phyloP scores from a whole-genome alignment of 37 sponge, comb jelly and placozoan genomes.

The Theonella swinhoei region DNA sequence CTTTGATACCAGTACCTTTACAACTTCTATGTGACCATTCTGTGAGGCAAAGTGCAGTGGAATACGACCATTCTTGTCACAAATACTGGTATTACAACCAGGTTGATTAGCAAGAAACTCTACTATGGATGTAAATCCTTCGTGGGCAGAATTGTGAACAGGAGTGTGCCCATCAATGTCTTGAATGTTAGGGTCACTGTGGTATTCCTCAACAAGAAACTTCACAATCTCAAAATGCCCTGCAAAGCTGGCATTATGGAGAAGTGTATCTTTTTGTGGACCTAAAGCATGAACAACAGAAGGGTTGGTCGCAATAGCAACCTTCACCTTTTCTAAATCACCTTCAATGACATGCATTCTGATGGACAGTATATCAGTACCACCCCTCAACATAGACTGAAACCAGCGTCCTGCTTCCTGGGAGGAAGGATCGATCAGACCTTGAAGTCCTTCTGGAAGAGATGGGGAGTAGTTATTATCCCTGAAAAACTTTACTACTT shows the following conservation, averaged over 20 bases:
- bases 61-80: slow-evolving; percentile 25
- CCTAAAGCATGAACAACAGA: background rate
- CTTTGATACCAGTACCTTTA: slow-evolving; percentile 23
- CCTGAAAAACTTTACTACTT: slow-evolving; percentile 45
- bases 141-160: slow-evolving; percentile 37
- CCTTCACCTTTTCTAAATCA: slow-evolving; percentile 28
- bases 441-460: background rate
- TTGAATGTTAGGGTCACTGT: slow-evolving; percentile 14
- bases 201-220: slow-evolving; percentile 18
- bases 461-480: background rate
- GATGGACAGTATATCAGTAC: background rate
- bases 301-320: background rate
- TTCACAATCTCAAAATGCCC: slow-evolving; percentile 27
- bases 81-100: slow-evolving; percentile 5
- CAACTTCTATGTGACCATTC: slow-evolving; percentile 38
- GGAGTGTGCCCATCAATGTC: slow-evolving; percentile 54
- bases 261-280: slow-evolving; percentile 31
- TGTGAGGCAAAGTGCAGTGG: slow-evolving; percentile 48
- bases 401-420: background rate
- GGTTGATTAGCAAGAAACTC: slow-evolving; percentile 25
- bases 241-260: slow-evolving; percentile 42
- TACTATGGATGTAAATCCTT: slow-evolving; percentile 35
- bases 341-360: slow-evolving; percentile 17
- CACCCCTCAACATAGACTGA: background rate
- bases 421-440: background rate